Percentiles rank a stretch among this genome's conserved stretches.
These are phyloP conservation scores for Epinephelus malabaricus DNA, from an alignment of 2,797 vertebrate genomes.

Conservation along the genomic window DNA sequence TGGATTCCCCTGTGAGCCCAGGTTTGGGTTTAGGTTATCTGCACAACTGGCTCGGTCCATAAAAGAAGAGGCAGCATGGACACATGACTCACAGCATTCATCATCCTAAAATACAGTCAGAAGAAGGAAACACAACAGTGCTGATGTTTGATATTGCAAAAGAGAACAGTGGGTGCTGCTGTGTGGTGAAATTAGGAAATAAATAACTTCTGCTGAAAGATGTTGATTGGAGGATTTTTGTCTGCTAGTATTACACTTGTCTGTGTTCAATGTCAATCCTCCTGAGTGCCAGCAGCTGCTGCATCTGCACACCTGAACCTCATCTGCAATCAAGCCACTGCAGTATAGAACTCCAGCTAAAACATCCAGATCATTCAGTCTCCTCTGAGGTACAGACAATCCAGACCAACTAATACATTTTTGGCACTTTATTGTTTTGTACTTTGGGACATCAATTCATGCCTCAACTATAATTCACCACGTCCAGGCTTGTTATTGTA, in stretches of 20 bases:
- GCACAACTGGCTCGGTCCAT: conserved; percentile 16
- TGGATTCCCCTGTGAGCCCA: background rate
- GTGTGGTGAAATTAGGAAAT: background rate
- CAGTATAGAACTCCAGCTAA: too few relatives aligned
- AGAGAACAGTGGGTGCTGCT: background rate
- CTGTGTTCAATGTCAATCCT: background rate
- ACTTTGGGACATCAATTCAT: too few relatives aligned
- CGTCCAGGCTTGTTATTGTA: too few relatives aligned
- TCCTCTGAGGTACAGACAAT: too few relatives aligned
- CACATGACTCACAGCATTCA: conserved; percentile 31
- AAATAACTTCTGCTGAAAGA: too few relatives aligned
- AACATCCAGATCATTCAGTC: too few relatives aligned
- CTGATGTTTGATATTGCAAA: background rate
- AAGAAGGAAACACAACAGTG: conserved; percentile 13
- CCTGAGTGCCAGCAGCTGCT: too few relatives aligned
- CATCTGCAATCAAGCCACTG: too few relatives aligned
- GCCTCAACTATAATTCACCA: too few relatives aligned
- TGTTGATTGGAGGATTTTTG: background rate
- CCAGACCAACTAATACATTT: too few relatives aligned
- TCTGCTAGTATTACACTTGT: background rate
- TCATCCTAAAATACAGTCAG: conserved; percentile 55
- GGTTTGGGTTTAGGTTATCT: conserved; percentile 3
- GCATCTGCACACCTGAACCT: too few relatives aligned
- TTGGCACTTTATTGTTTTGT: too few relatives aligned
- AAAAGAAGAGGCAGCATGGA: conserved; percentile 16